Evolutionary conservation across 2,888 invertebrate species (phyloP).

Genomic region (Chironomus riparius): DNA sequence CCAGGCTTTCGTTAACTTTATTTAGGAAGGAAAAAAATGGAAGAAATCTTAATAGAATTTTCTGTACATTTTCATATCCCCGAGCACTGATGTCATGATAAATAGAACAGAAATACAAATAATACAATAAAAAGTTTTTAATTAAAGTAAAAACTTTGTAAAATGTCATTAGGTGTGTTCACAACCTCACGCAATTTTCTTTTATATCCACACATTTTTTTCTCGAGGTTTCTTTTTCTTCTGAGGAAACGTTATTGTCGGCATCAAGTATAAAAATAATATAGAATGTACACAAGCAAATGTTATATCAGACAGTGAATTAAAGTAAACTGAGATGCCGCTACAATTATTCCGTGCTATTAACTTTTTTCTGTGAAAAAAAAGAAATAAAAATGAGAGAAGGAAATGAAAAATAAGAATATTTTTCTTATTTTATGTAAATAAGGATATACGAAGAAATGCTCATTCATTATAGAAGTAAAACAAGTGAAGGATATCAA

Average conservation of each 20-base stretch:
- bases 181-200: neutral
- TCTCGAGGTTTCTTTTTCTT: neutral
- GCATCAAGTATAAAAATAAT: neutral
- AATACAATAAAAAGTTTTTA: neutral
- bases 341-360: neutral
- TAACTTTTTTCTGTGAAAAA: neutral
- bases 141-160: neutral
- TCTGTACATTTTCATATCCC: too few relatives aligned
- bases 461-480: neutral
- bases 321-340: neutral
- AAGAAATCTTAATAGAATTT: too few relatives aligned
- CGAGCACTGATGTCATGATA: too few relatives aligned
- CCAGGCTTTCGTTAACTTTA: too few relatives aligned
- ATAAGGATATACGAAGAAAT: neutral
- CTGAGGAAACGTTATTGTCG: too few relatives aligned
- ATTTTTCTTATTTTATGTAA: neutral
- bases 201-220: neutral
- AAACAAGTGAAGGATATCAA: neutral
- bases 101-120: neutral
- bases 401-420: too few relatives aligned
- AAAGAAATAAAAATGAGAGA: neutral
- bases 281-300: neutral
- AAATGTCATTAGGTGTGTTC: neutral
- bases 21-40: too few relatives aligned
- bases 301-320: neutral